Conservation (phyloP, 2,797 vertebrate genomes). For the Gorsachius magnificus region DNA sequence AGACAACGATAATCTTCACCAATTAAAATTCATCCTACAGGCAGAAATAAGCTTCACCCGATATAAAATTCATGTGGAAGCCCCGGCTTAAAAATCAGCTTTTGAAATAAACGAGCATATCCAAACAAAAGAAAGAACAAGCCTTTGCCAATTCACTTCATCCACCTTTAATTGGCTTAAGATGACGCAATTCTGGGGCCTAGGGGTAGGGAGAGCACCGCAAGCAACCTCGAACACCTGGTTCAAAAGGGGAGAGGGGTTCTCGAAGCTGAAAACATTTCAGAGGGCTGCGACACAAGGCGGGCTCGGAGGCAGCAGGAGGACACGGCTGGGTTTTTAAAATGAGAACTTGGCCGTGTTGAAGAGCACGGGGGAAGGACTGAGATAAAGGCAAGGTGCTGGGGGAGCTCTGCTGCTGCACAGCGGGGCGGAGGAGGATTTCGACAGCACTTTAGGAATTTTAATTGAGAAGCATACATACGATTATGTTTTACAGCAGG, state of each 20-base stretch:
- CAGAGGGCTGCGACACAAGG: fast-evolving
- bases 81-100: fast-evolving
- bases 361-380: no score
- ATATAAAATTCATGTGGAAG: fast-evolving
- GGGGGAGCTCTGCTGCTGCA: not conserved
- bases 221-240: fast-evolving
- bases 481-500: not conserved
- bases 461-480: fast-evolving
- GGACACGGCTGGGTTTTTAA: no score
- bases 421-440: fast-evolving
- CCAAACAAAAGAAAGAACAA: not conserved
- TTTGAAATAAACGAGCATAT: no score
- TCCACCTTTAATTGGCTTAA: not conserved
- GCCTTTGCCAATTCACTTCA: not conserved
- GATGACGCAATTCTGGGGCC: not conserved
- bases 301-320: fast-evolving
- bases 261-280: not conserved
- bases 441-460: fast-evolving
- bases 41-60: no score
- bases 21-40: no score
- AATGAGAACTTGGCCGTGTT: fast-evolving
- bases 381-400: fast-evolving
- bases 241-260: fast-evolving
- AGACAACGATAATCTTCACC: no score
- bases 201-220: no score